Evolutionary conservation across 2,888 invertebrate genomes (phyloP), one percentile per base, ranked within the genome.

Genomic region (Idaea aversata): DNA sequence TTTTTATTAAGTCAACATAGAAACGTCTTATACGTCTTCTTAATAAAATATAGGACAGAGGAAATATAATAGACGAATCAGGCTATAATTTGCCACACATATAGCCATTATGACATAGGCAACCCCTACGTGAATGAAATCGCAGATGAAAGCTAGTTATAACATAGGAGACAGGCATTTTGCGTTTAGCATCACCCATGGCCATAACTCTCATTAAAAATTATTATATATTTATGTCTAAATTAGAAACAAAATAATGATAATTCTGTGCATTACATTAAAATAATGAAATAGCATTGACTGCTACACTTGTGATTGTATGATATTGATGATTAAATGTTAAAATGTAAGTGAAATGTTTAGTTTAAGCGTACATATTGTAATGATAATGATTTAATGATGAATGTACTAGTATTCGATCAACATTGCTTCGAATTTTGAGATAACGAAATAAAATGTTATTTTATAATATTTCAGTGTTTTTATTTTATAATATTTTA

Each of bases 251-350:
- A 61, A 64, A 59, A 62, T 63, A 64, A 63, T 65, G 65, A 61
- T 61, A 65, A 64, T 61, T 70, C 62, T 67, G 67, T 65, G 61
- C 36, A 64, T 63, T 65, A 65, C 62, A 79, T 79, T 83, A 88
- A 47, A 7, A 47, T 47, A 47, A 47, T 13, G 47, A 47, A 47
- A 47, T 47, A 47, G 47, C 81, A 79, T 78, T 73, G 89, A 86
- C 90, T 91, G 91, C 90, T 91, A 91, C 90, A 88, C 83, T 84
- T 90, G 91, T 91, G 89, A 91, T 91, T 88, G 86, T 86, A 87
- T 74, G 79, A 86, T 84, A 83, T 83, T 84, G 84, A 83, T 85
- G 85, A 81, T 83, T 79, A 81, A 79, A 83, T 80, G 77, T 83
- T 81, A 80, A 76, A 78, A 74, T 65, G 67, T 79, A 78, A 75